Conservation (phyloP, 2,113 vertebrate genomes). For the Helogale parvula region DNA sequence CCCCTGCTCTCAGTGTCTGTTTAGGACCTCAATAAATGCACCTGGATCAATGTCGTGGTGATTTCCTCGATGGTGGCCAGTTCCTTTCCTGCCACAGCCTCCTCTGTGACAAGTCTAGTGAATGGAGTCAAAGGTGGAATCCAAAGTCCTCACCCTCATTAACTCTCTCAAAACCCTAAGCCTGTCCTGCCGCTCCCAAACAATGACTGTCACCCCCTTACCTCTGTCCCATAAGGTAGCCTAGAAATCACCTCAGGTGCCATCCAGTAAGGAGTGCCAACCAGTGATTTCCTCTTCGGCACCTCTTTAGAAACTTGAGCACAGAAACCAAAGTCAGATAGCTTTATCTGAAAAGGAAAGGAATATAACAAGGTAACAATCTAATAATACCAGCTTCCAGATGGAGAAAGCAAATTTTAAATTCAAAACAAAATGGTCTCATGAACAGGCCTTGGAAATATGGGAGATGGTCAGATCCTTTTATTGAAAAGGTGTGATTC, state of each 20-base stretch:
- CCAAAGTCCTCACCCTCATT: background rate
- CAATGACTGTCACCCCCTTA: constrained; percentile 72
- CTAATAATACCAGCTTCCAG: background rate
- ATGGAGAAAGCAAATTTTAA: background rate
- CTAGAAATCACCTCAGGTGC: constrained; percentile 98
- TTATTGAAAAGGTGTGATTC: background rate
- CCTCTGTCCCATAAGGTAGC: constrained; percentile 97
- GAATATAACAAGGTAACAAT: background rate
- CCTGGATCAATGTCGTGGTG: background rate
- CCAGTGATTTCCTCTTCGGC: constrained; percentile 97
- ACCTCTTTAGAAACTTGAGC: constrained; percentile 99
- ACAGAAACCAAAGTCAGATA: constrained; percentile 99
- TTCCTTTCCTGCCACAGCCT: background rate
- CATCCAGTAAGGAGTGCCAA: constrained; percentile 99
- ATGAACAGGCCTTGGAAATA: background rate
- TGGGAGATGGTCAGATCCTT: background rate
- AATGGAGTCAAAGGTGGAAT: background rate
- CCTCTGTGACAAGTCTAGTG: background rate
- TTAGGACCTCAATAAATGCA: background rate
- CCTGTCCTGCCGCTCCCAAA: background rate
- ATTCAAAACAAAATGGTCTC: background rate
- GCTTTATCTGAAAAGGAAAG: constrained; percentile 91
- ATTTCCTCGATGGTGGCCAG: background rate
- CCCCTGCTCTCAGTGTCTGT: background rate
- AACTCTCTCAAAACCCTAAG: background rate